Percentiles rank a stretch among this genome's conserved stretches.
These are phyloP conservation scores for Hypsopygia costalis DNA, from an alignment of 2,888 invertebrate species.

Conservation along the genomic window DNA sequence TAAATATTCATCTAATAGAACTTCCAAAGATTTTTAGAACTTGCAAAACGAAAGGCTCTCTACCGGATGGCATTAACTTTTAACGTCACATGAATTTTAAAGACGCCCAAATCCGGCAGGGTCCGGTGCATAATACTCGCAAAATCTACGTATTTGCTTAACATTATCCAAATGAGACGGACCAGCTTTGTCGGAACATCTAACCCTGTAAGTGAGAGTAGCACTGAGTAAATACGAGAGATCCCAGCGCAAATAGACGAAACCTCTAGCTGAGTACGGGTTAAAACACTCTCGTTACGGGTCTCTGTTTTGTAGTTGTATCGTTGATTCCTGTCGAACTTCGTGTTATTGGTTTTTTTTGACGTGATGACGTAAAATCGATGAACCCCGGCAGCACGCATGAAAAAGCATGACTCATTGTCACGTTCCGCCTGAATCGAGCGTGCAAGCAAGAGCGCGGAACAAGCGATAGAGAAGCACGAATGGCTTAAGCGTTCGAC, in stretches of 20 bases:
- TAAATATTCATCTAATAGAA: too few species aligned
- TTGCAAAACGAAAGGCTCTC: neutral
- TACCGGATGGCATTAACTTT: conserved; percentile 21
- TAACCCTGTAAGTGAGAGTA: conserved; percentile 69
- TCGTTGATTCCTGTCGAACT: too few species aligned
- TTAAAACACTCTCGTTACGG: conserved; percentile 3
- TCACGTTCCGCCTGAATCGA: too few species aligned
- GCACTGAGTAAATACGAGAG: conserved; percentile 50
- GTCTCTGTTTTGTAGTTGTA: neutral
- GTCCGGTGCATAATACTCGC: conserved; percentile 23
- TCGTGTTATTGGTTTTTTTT: too few species aligned
- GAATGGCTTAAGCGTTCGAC: too few species aligned
- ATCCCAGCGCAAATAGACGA: conserved; percentile 40
- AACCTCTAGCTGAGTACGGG: conserved; percentile 25
- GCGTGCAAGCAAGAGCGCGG: too few species aligned
- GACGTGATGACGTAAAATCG: too few species aligned
- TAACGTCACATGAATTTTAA: conserved; percentile 35
- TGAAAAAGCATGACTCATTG: too few species aligned
- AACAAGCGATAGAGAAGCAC: too few species aligned
- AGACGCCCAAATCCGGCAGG: conserved; percentile 25
- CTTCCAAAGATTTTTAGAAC: too few species aligned
- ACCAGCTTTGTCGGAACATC: conserved; percentile 48
- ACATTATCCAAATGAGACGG: conserved; percentile 68
- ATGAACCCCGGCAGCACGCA: too few species aligned
- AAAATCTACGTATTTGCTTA: conserved; percentile 52